Percentiles rank a stretch among this genome's conserved stretches.
These are phyloP conservation scores for Drosophila guanche DNA, from an alignment of 1,140 invertebrate species.

Conservation along the genomic window DNA sequence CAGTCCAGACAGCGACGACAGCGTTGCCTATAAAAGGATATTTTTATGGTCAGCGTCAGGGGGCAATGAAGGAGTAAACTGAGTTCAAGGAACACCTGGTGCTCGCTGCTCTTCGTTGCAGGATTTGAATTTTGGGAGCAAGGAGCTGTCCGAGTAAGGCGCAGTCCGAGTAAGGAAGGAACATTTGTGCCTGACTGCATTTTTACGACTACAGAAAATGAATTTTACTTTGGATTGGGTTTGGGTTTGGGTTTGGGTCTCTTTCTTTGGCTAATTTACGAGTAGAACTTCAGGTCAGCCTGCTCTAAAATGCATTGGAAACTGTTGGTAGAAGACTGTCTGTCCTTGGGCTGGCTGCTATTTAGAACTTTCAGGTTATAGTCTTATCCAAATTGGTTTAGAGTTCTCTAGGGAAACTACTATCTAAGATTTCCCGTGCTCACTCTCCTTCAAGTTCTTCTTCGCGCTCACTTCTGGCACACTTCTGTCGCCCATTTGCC, in stretches of 20 bases:
- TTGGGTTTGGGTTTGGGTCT: neutral
- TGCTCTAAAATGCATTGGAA: conserved; percentile 7
- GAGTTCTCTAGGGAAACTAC: neutral
- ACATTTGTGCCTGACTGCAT: conserved; percentile 53
- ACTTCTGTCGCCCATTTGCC: conserved; percentile 48
- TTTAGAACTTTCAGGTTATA: too few relatives aligned
- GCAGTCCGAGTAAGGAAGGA: too few relatives aligned
- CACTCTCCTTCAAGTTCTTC: neutral
- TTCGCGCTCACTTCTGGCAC: conserved; percentile 52
- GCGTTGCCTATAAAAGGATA: conserved; percentile 72
- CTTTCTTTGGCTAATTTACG: conserved; percentile 56
- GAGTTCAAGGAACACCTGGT: conserved; percentile 59
- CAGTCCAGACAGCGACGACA: conserved; percentile 61
- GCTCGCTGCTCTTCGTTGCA: neutral
- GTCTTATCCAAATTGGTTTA: too few relatives aligned
- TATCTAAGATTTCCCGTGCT: too few relatives aligned
- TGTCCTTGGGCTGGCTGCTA: too few relatives aligned
- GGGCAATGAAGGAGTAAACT: conserved; percentile 2
- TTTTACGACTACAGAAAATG: conserved; percentile 43
- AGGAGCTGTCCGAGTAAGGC: neutral
- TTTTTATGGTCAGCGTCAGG: conserved; percentile 61
- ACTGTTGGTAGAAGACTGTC: neutral
- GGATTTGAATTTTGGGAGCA: conserved; percentile 63
- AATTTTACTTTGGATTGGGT: conserved; percentile 7
- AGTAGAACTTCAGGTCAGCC: conserved; percentile 1